Evolutionary conservation across 2,113 vertebrate species (phyloP), one percentile per base, ranked within the genome.

Genomic region (Hypocryptadius cinnamomeus): DNA sequence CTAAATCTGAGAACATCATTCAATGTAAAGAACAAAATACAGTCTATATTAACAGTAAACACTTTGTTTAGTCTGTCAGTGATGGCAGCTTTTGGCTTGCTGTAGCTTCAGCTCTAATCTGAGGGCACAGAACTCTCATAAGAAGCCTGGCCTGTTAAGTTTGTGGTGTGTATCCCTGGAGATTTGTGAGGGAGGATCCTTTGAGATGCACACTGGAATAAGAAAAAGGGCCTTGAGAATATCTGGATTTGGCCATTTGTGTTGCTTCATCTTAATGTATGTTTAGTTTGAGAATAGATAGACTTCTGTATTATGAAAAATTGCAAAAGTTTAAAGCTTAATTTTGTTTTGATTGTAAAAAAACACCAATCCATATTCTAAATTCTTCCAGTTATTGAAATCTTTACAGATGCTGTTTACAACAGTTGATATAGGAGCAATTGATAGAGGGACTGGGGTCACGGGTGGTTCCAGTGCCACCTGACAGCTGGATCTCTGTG

Each of bases 341-440:
- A 23, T 40, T 92, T 92, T 42, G 25, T 57, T 91, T 82, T 28
- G 13, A 42, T 86, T 89, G 27, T 53, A n/a, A 50, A 48, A 44
- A 78, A 18, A 0, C 0, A 3, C 11, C 22, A 44, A 21, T 10
- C 1, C 3, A 7, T 73, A 30, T 51, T 80, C 37, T 66, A 20
- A 72, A 72, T 61, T 89, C 12, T 81, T 5, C 10, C 15, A n/a
- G 59, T 66, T 76, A 48, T 8, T 37, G 60, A 74, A 73, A 28
- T 65, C 7, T 39, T 80, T 84, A 37, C 24, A 71, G 44, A 20
- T 81, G 33, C 22, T 42, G 12, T 84, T 89, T 63, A 15, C 23
- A 63, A 14, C 21, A 80, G 31, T 35, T 68, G 33, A 13, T 71
- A 14, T 4, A 19, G 44, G 53, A 83, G 13, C 50, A 4, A 12